A percentile compares a stretch with the other conserved stretches of the same genome.
These are phyloP conservation scores for Corydoras maculifer DNA, from an alignment of 2,113 vertebrate species.

Conservation along the genomic window DNA sequence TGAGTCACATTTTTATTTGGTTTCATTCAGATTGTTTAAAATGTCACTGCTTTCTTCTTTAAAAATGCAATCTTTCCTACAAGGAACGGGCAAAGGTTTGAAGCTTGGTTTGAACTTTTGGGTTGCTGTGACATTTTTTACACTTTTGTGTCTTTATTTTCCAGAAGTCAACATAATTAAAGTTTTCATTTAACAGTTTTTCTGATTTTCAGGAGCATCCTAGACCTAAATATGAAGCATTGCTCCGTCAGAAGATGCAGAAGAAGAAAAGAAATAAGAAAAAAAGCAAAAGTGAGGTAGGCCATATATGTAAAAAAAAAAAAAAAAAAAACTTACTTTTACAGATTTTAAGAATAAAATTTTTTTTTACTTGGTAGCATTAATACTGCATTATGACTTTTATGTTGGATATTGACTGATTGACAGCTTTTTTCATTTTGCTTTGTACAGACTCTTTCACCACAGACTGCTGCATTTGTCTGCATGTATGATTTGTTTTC, in stretches of 20 bases:
- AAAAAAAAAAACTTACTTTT: neutral
- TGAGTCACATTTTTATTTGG: neutral
- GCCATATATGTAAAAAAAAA: too few species aligned
- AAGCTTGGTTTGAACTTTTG: slow-evolving; percentile 32
- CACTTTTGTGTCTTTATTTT: neutral
- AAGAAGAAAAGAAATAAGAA: slow-evolving; percentile 62
- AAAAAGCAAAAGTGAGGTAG: slow-evolving; percentile 67
- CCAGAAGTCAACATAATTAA: neutral
- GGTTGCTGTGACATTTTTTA: slow-evolving; percentile 34
- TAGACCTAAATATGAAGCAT: slow-evolving; percentile 86
- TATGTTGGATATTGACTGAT: slow-evolving; percentile 5
- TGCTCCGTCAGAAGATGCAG: slow-evolving; percentile 80
- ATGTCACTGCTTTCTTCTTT: slow-evolving; percentile 24
- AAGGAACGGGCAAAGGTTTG: slow-evolving; percentile 66
- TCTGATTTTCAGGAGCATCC: slow-evolving; percentile 76
- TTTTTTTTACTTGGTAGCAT: neutral
- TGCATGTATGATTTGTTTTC: slow-evolving; percentile 24
- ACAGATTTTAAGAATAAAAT: neutral
- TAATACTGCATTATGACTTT: neutral
- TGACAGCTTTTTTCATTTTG: slow-evolving; percentile 4
- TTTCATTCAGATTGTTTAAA: neutral
- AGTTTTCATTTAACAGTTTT: neutral
- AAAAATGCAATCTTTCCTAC: slow-evolving; percentile 44
- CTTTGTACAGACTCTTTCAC: slow-evolving; percentile 19
- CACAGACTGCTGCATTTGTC: slow-evolving; percentile 6